Evolutionary conservation across 2,113 vertebrate species (phyloP), one percentile per base, ranked within the genome.

Genomic region (Pterocles gutturalis): DNA sequence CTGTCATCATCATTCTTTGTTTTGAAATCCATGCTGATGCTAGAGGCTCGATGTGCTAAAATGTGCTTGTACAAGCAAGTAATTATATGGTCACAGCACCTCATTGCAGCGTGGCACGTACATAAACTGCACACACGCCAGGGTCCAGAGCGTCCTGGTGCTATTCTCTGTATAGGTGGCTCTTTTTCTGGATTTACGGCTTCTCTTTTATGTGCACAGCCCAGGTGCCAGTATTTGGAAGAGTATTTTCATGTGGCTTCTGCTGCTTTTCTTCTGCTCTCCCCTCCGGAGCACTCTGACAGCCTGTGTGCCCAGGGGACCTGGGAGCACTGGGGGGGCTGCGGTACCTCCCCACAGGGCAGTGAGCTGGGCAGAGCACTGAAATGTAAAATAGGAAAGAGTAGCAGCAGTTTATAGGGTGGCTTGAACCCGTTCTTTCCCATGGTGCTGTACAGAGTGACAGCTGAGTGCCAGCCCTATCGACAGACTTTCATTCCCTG

Each of bases 71-170:
- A 34, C 58, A 34, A 48, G 43, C 7, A 26, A 20, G 36, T 10
- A 8, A 31, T 8, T 54, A 31, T 20, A 13, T 2, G 28, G 38
- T 17, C 29, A 20, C 25, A 43, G 33, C 29, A 26, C 11, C 38
- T 58, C 31, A 1, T 6, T 41, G 65, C 67, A 46, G 36, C 13
- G 9, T 6, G n/a, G n/a, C 43, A 13, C 1, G 3, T 5, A 25
- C n/a, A 3, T 13, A 16, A 55, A 8, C 12, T 29, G 34, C 1
- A 11, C 14, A 8, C 5, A 1, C 2, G 21, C 16, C 13, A 6
- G 29, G 28, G 17, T 15, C 22, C 24, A 12, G 55, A n/a, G 38
- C 29, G 7, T 70, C 77, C 61, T 11, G 29, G 5, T 34, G 38
- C 48, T 33, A 0, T 46, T 58, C 54, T 22, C 11, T 4, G 5